These are phyloP conservation scores for Ceratina calcarata DNA, from an alignment of 1,140 invertebrate species.

Conservation along the genomic window DNA sequence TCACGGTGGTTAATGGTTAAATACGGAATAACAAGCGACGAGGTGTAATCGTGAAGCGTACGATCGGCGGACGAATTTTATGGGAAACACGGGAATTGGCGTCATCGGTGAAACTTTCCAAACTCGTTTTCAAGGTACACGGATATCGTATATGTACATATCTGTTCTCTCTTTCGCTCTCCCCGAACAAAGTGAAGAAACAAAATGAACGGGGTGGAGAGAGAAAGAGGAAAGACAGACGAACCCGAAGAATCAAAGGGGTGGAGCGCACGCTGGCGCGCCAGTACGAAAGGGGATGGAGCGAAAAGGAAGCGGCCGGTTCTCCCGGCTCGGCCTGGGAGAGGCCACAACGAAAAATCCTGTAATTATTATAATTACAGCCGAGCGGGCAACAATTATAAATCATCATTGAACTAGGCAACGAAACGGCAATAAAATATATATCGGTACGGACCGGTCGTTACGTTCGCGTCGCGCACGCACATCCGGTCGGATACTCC, in stretches of 20 bases:
- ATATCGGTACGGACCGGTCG: constrained; percentile 41
- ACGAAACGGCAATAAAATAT: constrained; percentile 72
- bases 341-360: constrained; percentile 69
- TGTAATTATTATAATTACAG: constrained; percentile 78
- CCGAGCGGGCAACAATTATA: constrained; percentile 73
- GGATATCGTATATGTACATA: constrained; percentile 45
- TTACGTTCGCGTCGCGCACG: constrained; percentile 47
- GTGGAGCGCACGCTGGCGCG: constrained; percentile 45
- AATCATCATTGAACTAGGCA: constrained; percentile 77
- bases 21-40: background rate
- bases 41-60: background rate
- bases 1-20: constrained; percentile 7
- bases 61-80: background rate
- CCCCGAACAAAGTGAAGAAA: constrained; percentile 57
- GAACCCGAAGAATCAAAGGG: constrained; percentile 66
- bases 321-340: constrained; percentile 44
- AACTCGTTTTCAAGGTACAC: constrained; percentile 70
- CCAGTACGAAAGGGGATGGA: constrained; percentile 53
- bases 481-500: constrained; percentile 25
- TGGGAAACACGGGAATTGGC: constrained; percentile 42
- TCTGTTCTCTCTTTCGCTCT: constrained; percentile 36
- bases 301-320: constrained; percentile 63
- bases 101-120: constrained; percentile 62
- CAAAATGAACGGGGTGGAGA: constrained; percentile 53
- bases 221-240: constrained; percentile 52